Evolutionary conservation across 2,888 invertebrate genomes (phyloP).

Genomic region (Tachina fera): DNA sequence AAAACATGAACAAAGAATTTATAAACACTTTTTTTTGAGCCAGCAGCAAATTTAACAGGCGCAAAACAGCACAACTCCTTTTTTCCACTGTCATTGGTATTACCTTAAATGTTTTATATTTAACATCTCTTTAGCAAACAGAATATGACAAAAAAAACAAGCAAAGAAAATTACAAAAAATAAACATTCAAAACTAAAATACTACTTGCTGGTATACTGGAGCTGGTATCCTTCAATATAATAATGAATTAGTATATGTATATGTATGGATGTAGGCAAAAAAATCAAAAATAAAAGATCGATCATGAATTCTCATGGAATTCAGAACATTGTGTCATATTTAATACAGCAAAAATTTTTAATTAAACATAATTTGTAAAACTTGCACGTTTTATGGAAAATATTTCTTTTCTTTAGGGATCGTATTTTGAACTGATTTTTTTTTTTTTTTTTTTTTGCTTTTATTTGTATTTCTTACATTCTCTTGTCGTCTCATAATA

Average conservation of each 20-base stretch:
- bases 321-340: constrained; percentile 83
- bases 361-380: constrained; percentile 83
- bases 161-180: constrained; percentile 49
- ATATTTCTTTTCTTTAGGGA: constrained; percentile 61
- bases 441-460: constrained; percentile 15
- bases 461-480: background rate
- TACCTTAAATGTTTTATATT: constrained; percentile 66
- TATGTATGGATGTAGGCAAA: background rate
- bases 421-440: constrained; percentile 62
- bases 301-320: constrained; percentile 77
- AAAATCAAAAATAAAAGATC: constrained; percentile 65
- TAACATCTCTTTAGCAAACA: constrained; percentile 57
- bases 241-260: constrained; percentile 45
- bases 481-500: constrained; percentile 41
- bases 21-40: constrained; percentile 59
- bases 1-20: constrained; percentile 70
- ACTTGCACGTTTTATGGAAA: constrained; percentile 78
- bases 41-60: background rate
- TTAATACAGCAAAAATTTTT: constrained; percentile 83
- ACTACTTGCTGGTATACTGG: constrained; percentile 35
- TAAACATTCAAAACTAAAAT: constrained; percentile 48
- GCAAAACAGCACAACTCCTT: constrained; percentile 35
- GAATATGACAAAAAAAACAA: background rate
- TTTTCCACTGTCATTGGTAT: background rate
- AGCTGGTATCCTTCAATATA: constrained; percentile 59